Base-by-base conservation (phyloP, 2,113 vertebrate genomes). In the Clinocottus analis region DNA sequence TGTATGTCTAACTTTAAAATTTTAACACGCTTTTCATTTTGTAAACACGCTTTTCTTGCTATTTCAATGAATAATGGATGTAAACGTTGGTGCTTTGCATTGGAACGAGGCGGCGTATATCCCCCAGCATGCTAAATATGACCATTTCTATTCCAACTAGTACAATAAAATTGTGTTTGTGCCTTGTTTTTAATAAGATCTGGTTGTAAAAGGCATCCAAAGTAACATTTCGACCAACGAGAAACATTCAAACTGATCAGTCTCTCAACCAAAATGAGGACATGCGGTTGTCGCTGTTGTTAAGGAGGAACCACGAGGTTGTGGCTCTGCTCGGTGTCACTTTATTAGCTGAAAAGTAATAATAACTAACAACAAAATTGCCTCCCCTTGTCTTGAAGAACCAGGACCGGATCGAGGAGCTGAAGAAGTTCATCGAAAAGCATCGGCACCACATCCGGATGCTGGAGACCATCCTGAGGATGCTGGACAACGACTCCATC, bases 401-500 rank as follows among this genome's bases (percentile, higher is more conserved):
- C 82, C 96, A 97, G 92, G 96, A 97, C 88, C 94, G 96, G 68
- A 96, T 97, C 0, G 96, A 97, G 85, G 96, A 96, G 87, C 85
- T 97, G 79, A 97, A 97, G 89, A 94, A 95, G 83, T 95, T 96
- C 73, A 95, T 97, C 0, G 97, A 97, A 84, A 96, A 95, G 80
- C 97, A 97, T 85, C 94, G 97, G 19, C 93, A 94, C 89, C 97
- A 97, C 58, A 96, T 97, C 64, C 94, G 93, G 35, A 97, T 97
- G 96, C 89, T 97, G 83, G 97, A 97, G 92, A 97, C 97, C 25
- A 96, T 97, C 62, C 91, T 97, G 67, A 94, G 97, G 72, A 97
- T 97, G 97, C 92, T 97, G 91, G 97, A 97, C 92, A 97, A 97
- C 0, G 96, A 96, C 92, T 96, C 96, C 0, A 91, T 97, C 84